Percentiles rank a stretch among this genome's conserved stretches.
phyloP scores from a whole-genome alignment of 2,113 vertebrate species.

The Promerops cafer region DNA sequence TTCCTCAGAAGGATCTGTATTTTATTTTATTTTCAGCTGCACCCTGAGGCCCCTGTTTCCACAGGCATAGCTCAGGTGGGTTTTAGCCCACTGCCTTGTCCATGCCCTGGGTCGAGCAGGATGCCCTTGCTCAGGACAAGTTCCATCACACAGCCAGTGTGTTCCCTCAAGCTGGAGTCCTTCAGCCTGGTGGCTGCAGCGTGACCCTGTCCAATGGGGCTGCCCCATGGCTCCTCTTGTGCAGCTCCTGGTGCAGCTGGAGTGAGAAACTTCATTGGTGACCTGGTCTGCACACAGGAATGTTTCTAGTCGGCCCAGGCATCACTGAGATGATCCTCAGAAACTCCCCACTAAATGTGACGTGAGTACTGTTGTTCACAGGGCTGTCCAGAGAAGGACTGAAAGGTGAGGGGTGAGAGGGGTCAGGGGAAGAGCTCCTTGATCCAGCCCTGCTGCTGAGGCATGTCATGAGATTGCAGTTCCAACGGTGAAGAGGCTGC shows the following conservation, averaged over 20 bases:
- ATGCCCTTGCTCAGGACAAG: background rate
- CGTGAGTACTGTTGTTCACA: accelerated
- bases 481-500: background rate
- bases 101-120: background rate
- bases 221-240: background rate
- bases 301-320: background rate
- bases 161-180: background rate
- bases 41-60: background rate
- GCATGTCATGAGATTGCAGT: accelerated
- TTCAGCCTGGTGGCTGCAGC: background rate
- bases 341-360: background rate
- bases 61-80: accelerated
- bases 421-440: background rate
- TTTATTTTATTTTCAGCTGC: background rate
- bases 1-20: background rate
- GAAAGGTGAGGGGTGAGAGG: accelerated
- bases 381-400: background rate
- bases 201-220: background rate
- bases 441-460: background rate
- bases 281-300: accelerated
- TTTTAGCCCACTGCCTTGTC: background rate
- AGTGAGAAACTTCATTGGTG: accelerated
- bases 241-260: background rate
- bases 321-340: background rate
- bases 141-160: accelerated